These are phyloP conservation scores for Felis chaus DNA, from an alignment of 2,113 vertebrate species.

Conservation along the genomic window DNA sequence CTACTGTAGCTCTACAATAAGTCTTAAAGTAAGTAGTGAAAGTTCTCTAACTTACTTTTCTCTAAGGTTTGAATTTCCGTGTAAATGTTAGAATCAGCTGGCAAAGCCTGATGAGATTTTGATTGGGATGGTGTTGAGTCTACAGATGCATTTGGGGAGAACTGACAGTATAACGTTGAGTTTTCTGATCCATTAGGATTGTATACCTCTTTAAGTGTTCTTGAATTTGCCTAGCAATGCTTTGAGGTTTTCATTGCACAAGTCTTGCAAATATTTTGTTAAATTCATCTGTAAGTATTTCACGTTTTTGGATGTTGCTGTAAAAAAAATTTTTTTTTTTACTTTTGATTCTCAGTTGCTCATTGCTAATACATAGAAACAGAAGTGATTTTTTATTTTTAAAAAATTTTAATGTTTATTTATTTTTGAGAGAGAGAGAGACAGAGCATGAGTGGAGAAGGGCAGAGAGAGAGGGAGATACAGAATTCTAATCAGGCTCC, in stretches of 20 bases:
- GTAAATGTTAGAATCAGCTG: neutral
- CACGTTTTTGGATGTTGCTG: neutral
- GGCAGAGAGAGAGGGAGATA: no score
- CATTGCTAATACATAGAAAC: neutral
- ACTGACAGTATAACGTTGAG: no score
- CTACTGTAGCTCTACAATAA: neutral
- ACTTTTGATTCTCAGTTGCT: neutral
- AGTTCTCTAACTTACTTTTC: neutral
- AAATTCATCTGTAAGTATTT: neutral
- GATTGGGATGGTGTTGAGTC: neutral
- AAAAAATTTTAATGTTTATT: no score
- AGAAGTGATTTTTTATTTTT: neutral
- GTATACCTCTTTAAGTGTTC: neutral
- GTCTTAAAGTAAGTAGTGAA: neutral
- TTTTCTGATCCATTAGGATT: neutral
- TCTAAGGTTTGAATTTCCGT: neutral
- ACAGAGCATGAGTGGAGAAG: no score
- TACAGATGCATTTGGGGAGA: neutral
- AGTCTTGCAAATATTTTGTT: neutral
- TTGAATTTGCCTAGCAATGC: neutral
- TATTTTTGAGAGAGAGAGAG: no score
- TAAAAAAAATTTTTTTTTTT: neutral
- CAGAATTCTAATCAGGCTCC: no score
- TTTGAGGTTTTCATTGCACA: neutral
- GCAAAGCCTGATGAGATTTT: neutral